A percentile compares a stretch with the other conserved stretches of the same genome.
Conservation (phyloP, 2,113 vertebrate species). For the Sapajus apella region DNA sequence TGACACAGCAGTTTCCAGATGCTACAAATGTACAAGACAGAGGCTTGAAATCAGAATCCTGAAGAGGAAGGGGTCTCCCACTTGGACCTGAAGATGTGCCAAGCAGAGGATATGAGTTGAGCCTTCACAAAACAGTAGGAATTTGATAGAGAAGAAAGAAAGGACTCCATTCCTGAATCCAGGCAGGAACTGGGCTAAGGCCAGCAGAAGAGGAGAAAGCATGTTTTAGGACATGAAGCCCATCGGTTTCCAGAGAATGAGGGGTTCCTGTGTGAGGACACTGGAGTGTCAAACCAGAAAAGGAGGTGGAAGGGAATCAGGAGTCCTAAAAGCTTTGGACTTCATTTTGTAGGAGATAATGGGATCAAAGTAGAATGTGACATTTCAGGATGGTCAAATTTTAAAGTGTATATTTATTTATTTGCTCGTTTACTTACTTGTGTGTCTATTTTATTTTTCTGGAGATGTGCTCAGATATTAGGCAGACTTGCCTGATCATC, state of each 20-base stretch:
- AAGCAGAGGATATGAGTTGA: background rate
- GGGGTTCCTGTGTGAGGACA: fast-evolving
- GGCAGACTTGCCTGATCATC: fast-evolving
- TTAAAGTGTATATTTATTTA: background rate
- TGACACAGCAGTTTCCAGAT: background rate
- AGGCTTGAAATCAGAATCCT: background rate
- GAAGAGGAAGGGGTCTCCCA: background rate
- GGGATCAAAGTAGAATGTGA: background rate
- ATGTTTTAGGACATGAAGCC: fast-evolving
- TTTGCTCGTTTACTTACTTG: background rate
- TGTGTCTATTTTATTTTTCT: background rate
- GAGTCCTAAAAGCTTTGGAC: background rate
- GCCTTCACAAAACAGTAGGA: background rate
- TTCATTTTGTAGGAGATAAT: background rate
- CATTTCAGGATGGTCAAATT: background rate
- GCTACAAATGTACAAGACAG: background rate
- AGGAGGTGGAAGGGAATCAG: background rate
- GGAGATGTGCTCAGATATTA: fast-evolving
- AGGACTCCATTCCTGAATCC: background rate
- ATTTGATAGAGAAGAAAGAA: background rate
- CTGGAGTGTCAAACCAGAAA: background rate
- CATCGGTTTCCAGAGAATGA: background rate
- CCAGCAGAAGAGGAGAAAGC: too few species aligned
- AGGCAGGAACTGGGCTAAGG: background rate
- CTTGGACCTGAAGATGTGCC: too few species aligned